Conservation (phyloP, 1,140 invertebrate species). For the Caerostris extrusa region DNA sequence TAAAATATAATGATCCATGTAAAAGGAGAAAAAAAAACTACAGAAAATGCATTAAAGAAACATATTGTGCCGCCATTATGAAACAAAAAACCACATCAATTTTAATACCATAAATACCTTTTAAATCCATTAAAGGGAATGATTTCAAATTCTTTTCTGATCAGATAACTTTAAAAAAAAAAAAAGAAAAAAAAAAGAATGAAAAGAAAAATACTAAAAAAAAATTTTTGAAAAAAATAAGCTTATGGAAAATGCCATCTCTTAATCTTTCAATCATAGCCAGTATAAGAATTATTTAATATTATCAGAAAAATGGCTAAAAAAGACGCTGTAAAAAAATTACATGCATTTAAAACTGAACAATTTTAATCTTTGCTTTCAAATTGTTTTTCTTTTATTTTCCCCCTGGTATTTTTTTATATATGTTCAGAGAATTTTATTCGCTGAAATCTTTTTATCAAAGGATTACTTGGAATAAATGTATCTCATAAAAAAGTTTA, state of each 20-base stretch:
- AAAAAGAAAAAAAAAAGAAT: neutral
- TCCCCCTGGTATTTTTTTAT: too few species aligned
- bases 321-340: neutral
- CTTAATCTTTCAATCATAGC: slow-evolving; percentile 25
- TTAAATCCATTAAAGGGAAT: slow-evolving; percentile 37
- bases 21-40: neutral
- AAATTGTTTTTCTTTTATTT: neutral
- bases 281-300: slow-evolving; percentile 3
- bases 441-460: too few species aligned
- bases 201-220: neutral
- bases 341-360: neutral
- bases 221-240: neutral
- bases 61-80: neutral
- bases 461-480: too few species aligned
- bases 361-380: neutral
- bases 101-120: slow-evolving; percentile 32
- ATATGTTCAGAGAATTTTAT: too few species aligned
- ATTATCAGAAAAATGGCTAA: neutral
- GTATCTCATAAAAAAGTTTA: too few species aligned
- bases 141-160: slow-evolving; percentile 28
- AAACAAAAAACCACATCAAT: slow-evolving; percentile 42
- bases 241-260: slow-evolving; percentile 4
- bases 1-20: neutral
- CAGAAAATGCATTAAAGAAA: slow-evolving; percentile 7
- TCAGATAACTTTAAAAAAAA: neutral